phyloP scores from a whole-genome alignment of 1,140 invertebrate genomes.

The Diorhabda sublineata region DNA sequence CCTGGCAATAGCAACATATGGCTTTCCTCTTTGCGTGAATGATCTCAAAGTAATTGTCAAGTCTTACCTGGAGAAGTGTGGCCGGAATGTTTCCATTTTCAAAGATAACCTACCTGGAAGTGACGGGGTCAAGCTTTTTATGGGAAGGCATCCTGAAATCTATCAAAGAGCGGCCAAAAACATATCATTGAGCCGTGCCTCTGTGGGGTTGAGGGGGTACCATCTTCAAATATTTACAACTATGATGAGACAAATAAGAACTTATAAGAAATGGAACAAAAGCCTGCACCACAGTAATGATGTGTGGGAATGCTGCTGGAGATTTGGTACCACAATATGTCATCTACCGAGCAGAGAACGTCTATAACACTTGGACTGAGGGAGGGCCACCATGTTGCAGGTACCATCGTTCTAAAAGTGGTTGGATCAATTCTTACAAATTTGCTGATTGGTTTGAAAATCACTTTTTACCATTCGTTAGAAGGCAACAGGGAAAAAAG shows the following conservation, averaged over 20 bases:
- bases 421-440: constrained; percentile 37
- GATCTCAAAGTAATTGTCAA: too few relatives aligned
- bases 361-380: constrained; percentile 43
- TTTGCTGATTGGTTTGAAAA: constrained; percentile 46
- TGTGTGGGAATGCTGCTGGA: constrained; percentile 28
- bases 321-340: constrained; percentile 40
- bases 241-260: constrained; percentile 20
- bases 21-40: too few relatives aligned
- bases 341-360: constrained; percentile 45
- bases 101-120: too few relatives aligned
- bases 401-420: constrained; percentile 44
- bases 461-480: constrained; percentile 30
- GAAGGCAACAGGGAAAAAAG: constrained; percentile 35
- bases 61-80: too few relatives aligned
- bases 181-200: too few relatives aligned
- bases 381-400: constrained; percentile 37
- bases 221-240: constrained; percentile 16
- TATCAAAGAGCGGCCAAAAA: too few relatives aligned
- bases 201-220: constrained; percentile 5
- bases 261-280: not conserved
- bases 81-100: too few relatives aligned
- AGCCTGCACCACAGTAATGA: not conserved
- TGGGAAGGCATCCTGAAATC: too few relatives aligned
- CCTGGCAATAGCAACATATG: too few relatives aligned
- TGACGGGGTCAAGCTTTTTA: too few relatives aligned